A percentile compares a stretch with the other conserved stretches of the same genome.
These are phyloP conservation scores for Hydropsyche tenuis DNA, from an alignment of 1,140 invertebrate species.

Conservation along the genomic window DNA sequence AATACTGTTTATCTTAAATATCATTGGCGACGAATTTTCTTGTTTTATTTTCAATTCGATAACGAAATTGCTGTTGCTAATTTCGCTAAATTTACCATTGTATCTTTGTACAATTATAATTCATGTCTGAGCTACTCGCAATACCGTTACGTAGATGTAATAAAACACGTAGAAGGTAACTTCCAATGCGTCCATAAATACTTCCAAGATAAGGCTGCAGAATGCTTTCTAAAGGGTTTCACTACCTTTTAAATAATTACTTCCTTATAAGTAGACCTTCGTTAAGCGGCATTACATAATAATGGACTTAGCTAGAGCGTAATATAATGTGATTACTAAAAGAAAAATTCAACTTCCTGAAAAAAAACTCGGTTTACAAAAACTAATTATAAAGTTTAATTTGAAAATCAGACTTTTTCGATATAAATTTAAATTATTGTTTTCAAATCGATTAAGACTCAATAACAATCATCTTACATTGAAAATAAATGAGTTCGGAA, in stretches of 20 bases:
- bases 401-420: too few species aligned
- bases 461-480: too few species aligned
- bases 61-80: not conserved
- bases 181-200: conserved; percentile 13
- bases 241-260: conserved; percentile 18
- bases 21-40: not conserved
- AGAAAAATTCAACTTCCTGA: too few species aligned
- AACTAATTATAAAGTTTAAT: too few species aligned
- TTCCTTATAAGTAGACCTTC: conserved; percentile 15
- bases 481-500: too few species aligned
- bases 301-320: too few species aligned
- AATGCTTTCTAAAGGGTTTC: conserved; percentile 15
- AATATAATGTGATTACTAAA: too few species aligned
- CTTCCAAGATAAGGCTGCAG: conserved; percentile 8
- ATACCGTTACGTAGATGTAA: not conserved
- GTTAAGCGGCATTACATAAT: not conserved
- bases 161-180: conserved; percentile 1
- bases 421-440: too few species aligned
- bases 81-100: not conserved
- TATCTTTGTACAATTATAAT: not conserved
- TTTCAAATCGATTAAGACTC: too few species aligned
- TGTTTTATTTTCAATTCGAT: not conserved
- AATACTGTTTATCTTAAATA: not conserved
- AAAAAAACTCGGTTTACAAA: too few species aligned
- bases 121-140: not conserved